Evolutionary conservation across 2,797 vertebrate genomes (phyloP).

Genomic region (Sebastes trivittatus): DNA sequence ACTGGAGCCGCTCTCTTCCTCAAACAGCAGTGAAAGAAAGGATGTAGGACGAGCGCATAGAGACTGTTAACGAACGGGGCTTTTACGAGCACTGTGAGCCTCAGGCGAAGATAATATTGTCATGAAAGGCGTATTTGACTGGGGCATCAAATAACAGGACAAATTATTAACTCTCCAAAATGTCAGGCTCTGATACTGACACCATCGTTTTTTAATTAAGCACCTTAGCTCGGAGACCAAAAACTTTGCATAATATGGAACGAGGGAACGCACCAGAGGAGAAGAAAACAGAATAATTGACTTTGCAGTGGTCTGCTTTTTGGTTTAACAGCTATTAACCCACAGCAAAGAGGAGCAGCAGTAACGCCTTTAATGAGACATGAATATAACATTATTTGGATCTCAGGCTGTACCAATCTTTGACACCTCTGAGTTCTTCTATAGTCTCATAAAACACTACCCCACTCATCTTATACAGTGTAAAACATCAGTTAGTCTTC

Average conservation of each 20-base stretch:
- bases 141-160: background rate
- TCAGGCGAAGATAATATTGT: background rate
- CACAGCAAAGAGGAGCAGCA: background rate
- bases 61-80: background rate
- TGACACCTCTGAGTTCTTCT: background rate
- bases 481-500: background rate
- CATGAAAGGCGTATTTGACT: background rate
- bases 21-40: slow-evolving; percentile 85
- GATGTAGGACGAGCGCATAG: background rate
- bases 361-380: background rate
- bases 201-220: slow-evolving; percentile 7
- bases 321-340: background rate
- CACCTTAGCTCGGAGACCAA: background rate
- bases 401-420: background rate
- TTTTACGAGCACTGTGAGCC: background rate
- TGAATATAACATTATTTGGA: background rate
- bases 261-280: background rate
- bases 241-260: slow-evolving; percentile 6
- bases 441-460: background rate
- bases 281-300: slow-evolving; percentile 1
- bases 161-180: background rate
- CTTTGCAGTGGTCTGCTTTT: background rate
- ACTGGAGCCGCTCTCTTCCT: slow-evolving; percentile 94
- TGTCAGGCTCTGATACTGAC: background rate
- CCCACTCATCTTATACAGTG: background rate